These are phyloP conservation scores for Morpho deidamia DNA, from an alignment of 2,888 invertebrate genomes.

Conservation along the genomic window DNA sequence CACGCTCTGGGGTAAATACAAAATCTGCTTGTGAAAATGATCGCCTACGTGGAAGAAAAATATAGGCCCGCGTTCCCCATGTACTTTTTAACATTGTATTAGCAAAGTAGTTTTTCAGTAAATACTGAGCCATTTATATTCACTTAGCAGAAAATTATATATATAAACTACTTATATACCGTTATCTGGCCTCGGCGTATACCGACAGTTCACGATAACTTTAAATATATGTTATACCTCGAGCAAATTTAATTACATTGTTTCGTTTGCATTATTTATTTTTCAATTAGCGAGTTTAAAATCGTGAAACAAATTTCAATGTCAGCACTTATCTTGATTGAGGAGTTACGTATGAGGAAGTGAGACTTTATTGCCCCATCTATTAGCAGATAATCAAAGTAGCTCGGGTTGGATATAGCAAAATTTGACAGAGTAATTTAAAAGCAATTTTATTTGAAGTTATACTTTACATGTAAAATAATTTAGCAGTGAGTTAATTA, in stretches of 20 bases:
- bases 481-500: slow-evolving; percentile 8
- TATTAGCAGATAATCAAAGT: slow-evolving; percentile 45
- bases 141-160: slow-evolving; percentile 16
- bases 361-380: slow-evolving; percentile 53
- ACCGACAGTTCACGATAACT: slow-evolving; percentile 14
- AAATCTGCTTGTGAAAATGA: slow-evolving; percentile 54
- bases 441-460: no score
- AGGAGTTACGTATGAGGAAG: slow-evolving; percentile 68
- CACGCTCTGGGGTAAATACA: slow-evolving; percentile 65
- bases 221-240: slow-evolving; percentile 7
- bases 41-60: slow-evolving; percentile 59
- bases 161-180: slow-evolving; percentile 44
- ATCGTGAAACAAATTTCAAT: slow-evolving; percentile 59
- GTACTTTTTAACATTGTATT: background rate
- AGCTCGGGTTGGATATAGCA: slow-evolving; percentile 35
- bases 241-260: slow-evolving; percentile 4
- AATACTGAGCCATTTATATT: background rate
- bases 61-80: slow-evolving; percentile 4
- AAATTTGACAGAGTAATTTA: background rate
- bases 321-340: slow-evolving; percentile 58
- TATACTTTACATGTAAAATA: background rate
- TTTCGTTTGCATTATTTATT: slow-evolving; percentile 1
- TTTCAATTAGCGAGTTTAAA: slow-evolving; percentile 20
- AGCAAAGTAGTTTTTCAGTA: background rate
- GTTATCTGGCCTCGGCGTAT: slow-evolving; percentile 32